These are phyloP conservation scores for Gallirallus australis DNA, from an alignment of 2,797 vertebrate species.

Conservation along the genomic window DNA sequence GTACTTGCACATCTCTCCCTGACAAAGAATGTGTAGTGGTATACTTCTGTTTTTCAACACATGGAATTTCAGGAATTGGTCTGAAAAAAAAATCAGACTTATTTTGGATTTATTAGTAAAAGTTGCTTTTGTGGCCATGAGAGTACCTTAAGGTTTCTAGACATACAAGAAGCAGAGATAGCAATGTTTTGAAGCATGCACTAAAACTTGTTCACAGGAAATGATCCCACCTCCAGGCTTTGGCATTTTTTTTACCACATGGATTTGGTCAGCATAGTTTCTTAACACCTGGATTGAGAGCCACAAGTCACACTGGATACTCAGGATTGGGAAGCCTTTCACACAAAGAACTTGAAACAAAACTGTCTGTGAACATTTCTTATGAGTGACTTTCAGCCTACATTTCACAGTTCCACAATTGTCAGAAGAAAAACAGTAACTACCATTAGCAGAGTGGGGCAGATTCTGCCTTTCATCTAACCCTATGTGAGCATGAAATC, in stretches of 20 bases:
- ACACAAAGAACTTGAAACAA: not conserved
- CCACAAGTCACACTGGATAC: not conserved
- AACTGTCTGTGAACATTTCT: not conserved
- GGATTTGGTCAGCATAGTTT: not conserved
- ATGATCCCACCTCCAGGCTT: not conserved
- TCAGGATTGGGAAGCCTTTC: not conserved
- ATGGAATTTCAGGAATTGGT: not conserved
- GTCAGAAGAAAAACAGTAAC: not conserved
- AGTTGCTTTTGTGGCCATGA: not conserved
- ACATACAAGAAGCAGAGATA: not conserved
- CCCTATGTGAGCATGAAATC: not conserved
- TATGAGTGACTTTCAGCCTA: not conserved
- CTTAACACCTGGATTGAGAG: not conserved
- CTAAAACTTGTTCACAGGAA: not conserved
- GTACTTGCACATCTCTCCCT: not conserved
- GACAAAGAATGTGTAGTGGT: not conserved
- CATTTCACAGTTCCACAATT: not conserved
- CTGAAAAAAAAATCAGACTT: not conserved
- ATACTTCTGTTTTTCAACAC: not conserved
- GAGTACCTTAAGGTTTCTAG: not conserved
- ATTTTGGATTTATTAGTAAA: not conserved
- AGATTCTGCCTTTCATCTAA: not conserved
- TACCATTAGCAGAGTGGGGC: not conserved
- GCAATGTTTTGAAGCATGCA: not conserved
- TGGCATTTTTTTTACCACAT: not conserved